phyloP scores from a whole-genome alignment of 1,140 invertebrate species.

The Halictus rubicundus region DNA sequence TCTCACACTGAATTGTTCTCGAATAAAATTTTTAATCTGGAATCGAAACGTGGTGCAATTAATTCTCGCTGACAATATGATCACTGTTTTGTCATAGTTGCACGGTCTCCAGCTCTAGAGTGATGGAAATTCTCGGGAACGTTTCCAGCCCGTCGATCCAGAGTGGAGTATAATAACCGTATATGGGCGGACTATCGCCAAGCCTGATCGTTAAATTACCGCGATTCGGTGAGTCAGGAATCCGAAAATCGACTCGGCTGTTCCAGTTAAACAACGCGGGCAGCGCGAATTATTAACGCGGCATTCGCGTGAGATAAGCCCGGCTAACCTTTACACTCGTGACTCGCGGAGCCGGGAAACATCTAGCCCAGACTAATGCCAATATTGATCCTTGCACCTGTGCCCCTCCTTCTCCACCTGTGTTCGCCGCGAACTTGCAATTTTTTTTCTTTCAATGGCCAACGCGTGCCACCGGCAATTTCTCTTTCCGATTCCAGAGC shows the following conservation, averaged over 20 bases:
- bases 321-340: conserved; percentile 41
- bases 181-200: not conserved
- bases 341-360: conserved; percentile 7
- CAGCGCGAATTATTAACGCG: conserved; percentile 43
- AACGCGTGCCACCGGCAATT: not conserved
- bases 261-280: conserved; percentile 25
- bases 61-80: too few relatives aligned
- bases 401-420: not conserved
- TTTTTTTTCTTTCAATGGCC: too few relatives aligned
- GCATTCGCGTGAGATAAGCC: conserved; percentile 47
- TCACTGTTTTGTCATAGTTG: too few relatives aligned
- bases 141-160: not conserved
- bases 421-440: not conserved
- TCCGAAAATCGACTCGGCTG: conserved; percentile 7
- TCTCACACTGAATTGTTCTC: too few relatives aligned
- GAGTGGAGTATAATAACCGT: conserved; percentile 2
- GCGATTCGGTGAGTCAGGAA: conserved; percentile 1
- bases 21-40: too few relatives aligned
- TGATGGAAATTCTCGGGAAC: not conserved
- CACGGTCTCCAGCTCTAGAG: not conserved
- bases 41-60: too few relatives aligned
- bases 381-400: conserved; percentile 40
- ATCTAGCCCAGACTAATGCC: conserved; percentile 5
- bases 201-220: conserved; percentile 31
- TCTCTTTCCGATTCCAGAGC: not conserved